Percentiles rank a stretch among this genome's conserved stretches.
These are phyloP conservation scores for Cataglyphis albicans DNA, from an alignment of 2,888 invertebrate species.

Conservation along the genomic window DNA sequence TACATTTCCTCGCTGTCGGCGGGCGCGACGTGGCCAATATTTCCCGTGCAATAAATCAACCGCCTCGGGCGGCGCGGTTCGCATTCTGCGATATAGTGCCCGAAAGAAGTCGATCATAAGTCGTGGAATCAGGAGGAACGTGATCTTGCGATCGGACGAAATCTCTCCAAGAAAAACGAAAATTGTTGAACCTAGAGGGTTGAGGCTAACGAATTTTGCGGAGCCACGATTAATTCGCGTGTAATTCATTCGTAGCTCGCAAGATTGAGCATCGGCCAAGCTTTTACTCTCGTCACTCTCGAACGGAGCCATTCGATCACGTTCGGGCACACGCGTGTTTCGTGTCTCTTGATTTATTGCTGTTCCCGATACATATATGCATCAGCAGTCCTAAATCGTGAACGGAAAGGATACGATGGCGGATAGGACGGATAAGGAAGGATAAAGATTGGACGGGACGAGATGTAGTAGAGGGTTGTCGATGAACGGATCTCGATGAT, in stretches of 20 bases:
- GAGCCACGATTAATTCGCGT: not conserved
- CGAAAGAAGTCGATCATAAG: constrained; percentile 1
- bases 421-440: not conserved
- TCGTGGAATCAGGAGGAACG: not conserved
- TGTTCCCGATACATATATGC: constrained; percentile 41
- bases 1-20: constrained; percentile 39
- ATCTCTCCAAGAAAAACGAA: not conserved
- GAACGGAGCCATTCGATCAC: constrained; percentile 45
- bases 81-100: not conserved
- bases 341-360: constrained; percentile 44
- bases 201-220: not conserved
- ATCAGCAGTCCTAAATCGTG: constrained; percentile 26
- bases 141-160: not conserved
- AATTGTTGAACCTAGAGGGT: not conserved
- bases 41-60: constrained; percentile 38
- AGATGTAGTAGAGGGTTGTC: not conserved
- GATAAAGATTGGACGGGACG: not conserved
- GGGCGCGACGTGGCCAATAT: constrained; percentile 42
- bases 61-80: not conserved
- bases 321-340: constrained; percentile 36
- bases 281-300: constrained; percentile 24
- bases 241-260: constrained; percentile 23
- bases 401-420: not conserved
- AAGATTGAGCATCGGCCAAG: constrained; percentile 28
- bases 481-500: not conserved